A percentile compares a stretch with the other conserved stretches of the same genome.
Evolutionary conservation across 2,888 invertebrate species (phyloP).

Genomic region (Luffia ferchaultella): DNA sequence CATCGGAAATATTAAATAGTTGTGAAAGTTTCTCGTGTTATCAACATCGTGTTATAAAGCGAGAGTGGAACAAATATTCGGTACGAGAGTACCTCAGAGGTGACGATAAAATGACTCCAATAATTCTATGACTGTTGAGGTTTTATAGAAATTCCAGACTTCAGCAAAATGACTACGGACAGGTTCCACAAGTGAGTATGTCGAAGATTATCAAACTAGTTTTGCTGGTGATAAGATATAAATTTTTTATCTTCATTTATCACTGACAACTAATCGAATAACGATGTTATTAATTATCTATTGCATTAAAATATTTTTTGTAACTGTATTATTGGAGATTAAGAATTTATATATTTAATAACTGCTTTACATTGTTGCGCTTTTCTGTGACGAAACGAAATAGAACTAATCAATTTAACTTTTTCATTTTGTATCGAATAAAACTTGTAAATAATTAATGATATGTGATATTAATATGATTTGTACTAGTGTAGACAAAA

Average conservation of each 20-base stretch:
- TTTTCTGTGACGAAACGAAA: too few species aligned
- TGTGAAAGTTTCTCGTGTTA: conserved; percentile 19
- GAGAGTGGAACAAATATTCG: conserved; percentile 16
- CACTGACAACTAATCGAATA: neutral
- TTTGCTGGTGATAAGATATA: conserved; percentile 4
- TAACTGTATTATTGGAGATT: too few species aligned
- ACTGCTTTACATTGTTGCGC: too few species aligned
- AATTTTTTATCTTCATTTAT: neutral
- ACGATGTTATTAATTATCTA: too few species aligned
- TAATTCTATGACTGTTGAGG: conserved; percentile 21
- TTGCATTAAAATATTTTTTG: too few species aligned
- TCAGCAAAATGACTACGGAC: conserved; percentile 62
- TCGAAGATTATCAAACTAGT: conserved; percentile 4
- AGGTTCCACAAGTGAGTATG: conserved; percentile 70
- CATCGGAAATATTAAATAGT: too few species aligned
- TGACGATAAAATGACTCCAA: conserved; percentile 48
- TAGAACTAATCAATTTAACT: too few species aligned
- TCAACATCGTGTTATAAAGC: conserved; percentile 42
- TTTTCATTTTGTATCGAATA: too few species aligned
- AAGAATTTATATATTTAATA: too few species aligned
- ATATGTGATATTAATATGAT: too few species aligned
- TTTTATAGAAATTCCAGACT: conserved; percentile 7
- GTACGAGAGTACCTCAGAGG: neutral
- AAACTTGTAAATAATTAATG: too few species aligned
- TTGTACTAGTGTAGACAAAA: too few species aligned